Base-by-base conservation (phyloP, 2,113 vertebrate species). In the Malurus cyaneus region DNA sequence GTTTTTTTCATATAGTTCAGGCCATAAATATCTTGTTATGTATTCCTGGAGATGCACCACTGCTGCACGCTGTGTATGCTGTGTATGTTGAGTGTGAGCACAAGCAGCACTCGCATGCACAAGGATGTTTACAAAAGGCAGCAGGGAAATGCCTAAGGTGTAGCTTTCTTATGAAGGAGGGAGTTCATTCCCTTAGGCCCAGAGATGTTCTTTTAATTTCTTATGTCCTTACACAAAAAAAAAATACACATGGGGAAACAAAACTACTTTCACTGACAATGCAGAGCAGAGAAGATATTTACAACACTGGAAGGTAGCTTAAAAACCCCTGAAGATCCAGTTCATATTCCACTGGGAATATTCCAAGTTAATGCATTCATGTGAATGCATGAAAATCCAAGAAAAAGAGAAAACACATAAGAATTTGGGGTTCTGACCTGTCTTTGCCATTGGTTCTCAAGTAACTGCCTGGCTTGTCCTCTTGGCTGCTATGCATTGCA, bases 21-120 rank as follows among this genome's bases (percentile, higher is more conserved):
- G 59, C 70, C 29, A 54, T 23, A 70, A 71, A 42, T 34, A 44
- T 9, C 62, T 80, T 44, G 53, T 6, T 89, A 1, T 0, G 0
- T 81, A 6, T 34, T 92, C 67, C 69, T 79, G 77, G 57, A 65
- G 77, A 18, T 0, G 2, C 29, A 41, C 11, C 2, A 2, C 9
- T 67, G 91, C 78, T 71, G 53, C 2, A 4, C 5, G 1, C 36
- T 0, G 0, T 19, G n/a, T 29, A 46, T 2, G 1, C 44, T 6
- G 0, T 4, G 7, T 23, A 41, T 56, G 56, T 47, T 59, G 26
- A 78, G 54, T 3, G 4, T 15, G 26, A 90, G 71, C 39, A n/a
- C 54, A 29, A 29, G 32, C 7, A 69, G 85, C 82, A 54, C 56
- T 54, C 0, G 1, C 3, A 6, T 61, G 42, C 76, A 50, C 2